phyloP scores from a whole-genome alignment of 1,140 invertebrate species.

The Ectropis grisescens region DNA sequence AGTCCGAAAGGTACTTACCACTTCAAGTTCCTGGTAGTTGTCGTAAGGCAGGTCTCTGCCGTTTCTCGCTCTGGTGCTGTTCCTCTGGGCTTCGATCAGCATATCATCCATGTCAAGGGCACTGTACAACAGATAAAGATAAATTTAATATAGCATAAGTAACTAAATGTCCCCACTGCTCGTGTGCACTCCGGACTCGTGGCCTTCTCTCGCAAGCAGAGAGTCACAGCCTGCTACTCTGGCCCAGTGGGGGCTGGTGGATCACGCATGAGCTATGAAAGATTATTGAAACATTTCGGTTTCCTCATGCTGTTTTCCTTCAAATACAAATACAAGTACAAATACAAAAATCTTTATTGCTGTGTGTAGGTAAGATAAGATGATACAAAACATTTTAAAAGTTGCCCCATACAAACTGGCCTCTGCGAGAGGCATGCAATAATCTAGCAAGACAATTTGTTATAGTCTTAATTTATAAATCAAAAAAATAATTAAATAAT shows the following conservation, averaged over 20 bases:
- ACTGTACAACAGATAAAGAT: conserved; percentile 5
- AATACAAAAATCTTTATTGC: too few relatives aligned
- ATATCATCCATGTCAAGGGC: conserved; percentile 13
- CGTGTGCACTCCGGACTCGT: too few relatives aligned
- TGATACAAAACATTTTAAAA: too few relatives aligned
- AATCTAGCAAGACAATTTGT: too few relatives aligned
- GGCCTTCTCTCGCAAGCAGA: too few relatives aligned
- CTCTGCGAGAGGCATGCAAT: too few relatives aligned
- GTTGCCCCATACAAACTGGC: too few relatives aligned
- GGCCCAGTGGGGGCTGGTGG: neutral
- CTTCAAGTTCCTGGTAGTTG: conserved; percentile 13
- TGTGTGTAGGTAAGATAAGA: too few relatives aligned
- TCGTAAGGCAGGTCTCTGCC: conserved; percentile 10
- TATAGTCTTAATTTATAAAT: too few relatives aligned
- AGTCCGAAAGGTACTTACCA: conserved; percentile 16
- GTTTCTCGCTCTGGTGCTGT: conserved; percentile 1
- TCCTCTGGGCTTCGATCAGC: conserved; percentile 3
- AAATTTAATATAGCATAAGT: neutral
- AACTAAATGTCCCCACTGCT: neutral
- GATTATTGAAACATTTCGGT: too few relatives aligned
- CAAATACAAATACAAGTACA: neutral
- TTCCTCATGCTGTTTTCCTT: neutral
- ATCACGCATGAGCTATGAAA: too few relatives aligned
- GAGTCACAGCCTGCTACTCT: neutral
- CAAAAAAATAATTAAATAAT: too few relatives aligned